A percentile compares a stretch with the other conserved stretches of the same genome.
These are phyloP conservation scores for Sebastes goodei DNA, from an alignment of 2,797 vertebrate genomes.

Conservation along the genomic window DNA sequence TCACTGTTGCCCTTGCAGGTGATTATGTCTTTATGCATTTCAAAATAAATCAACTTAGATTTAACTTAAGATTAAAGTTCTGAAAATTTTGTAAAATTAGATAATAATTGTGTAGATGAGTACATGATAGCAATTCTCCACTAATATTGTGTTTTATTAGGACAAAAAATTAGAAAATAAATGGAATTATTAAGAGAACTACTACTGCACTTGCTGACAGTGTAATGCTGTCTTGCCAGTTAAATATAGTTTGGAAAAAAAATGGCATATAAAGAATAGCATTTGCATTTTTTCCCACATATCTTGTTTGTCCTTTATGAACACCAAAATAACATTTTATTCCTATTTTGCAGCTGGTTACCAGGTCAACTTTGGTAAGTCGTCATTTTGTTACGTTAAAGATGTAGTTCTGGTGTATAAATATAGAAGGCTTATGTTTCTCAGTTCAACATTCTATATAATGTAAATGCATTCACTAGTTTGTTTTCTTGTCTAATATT, in stretches of 20 bases:
- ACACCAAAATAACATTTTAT: conserved; percentile 1
- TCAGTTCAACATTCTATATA: background rate
- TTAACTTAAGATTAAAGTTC: background rate
- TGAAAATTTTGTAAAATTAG: background rate
- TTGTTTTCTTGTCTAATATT: background rate
- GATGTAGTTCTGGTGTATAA: background rate
- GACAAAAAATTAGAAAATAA: background rate
- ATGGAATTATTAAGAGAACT: background rate
- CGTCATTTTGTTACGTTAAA: background rate
- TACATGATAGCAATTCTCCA: background rate
- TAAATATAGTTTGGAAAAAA: background rate
- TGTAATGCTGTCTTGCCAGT: background rate
- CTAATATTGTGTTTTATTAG: background rate
- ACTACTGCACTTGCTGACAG: background rate
- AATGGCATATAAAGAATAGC: background rate
- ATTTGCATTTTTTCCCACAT: background rate
- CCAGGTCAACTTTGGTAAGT: conserved; percentile 74
- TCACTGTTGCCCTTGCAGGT: conserved; percentile 76
- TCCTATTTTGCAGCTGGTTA: conserved; percentile 63
- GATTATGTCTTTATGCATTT: conserved; percentile 29
- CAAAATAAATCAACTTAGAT: background rate
- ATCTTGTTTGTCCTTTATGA: background rate
- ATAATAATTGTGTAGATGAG: background rate
- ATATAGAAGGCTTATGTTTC: background rate
- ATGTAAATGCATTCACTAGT: background rate